Base-by-base conservation (phyloP, 2,888 invertebrate species). In the Chirona hameri region DNA sequence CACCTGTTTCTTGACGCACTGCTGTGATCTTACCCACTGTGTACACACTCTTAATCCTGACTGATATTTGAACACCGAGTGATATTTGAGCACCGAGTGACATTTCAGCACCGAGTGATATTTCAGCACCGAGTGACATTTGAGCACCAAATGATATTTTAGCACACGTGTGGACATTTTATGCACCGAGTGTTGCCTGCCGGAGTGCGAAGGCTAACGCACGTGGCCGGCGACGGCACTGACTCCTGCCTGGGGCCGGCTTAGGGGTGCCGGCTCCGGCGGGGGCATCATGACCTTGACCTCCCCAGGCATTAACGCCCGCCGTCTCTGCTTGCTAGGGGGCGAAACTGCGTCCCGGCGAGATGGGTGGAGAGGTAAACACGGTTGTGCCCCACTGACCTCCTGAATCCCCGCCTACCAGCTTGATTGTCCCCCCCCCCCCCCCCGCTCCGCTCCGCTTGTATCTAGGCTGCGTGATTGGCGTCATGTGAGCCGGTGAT, bases 291-390 rank as follows among this genome's bases (percentile, higher is more conserved):
- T 21, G 24, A n/a, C 60, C 60, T 60, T 39, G 72, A 31, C 31
- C 72, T 69, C 24, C 14, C 21, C 72, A 72, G 18, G 1, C 76
- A 9, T 46, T 76, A 24, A 76, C 76, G 7, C 76, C 9, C 39
- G 9, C 18, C 76, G 39, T 46, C 21, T 76, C 76, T 76, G 31
- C 31, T 24, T 27, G 76, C 76, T 76, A 76, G 76, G 76, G 76
- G 46, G 39, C 76, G 46, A 76, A 76, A 46, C 76, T 76, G 76
- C 76, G 76, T 1, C 76, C 76, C 5, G 76, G 76, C 18, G 76
- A 76, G 76, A 21, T 76, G 76, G 76, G 24, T 4, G 46, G 24
- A 2, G 76, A 76, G 76, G 76, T 76, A 76, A 76, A 46, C 18
- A 18, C 9, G 72, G 29, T 1, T 5, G 24, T 24, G 76, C 12